Conservation (phyloP, 2,888 invertebrate genomes). For the Rhamnusium bicolor region DNA sequence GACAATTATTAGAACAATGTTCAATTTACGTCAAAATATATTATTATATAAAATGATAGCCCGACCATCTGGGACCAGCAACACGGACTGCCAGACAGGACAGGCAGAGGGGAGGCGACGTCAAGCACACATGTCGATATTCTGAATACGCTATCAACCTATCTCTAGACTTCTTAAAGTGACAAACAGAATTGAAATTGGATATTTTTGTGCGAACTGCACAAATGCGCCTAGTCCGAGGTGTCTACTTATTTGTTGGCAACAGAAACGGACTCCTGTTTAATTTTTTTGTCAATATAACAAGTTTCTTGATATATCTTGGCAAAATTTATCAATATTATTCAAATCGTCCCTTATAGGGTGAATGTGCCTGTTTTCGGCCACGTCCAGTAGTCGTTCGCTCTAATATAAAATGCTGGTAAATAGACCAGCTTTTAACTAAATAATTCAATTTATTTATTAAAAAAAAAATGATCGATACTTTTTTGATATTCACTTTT, state of each 20-base stretch:
- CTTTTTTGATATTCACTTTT: too few species aligned
- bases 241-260: slow-evolving; percentile 14
- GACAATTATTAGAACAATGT: slow-evolving; percentile 34
- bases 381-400: too few species aligned
- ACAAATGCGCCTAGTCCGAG: slow-evolving; percentile 35
- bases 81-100: slow-evolving; percentile 41
- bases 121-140: slow-evolving; percentile 66
- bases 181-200: slow-evolving; percentile 58
- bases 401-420: too few species aligned
- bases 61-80: slow-evolving; percentile 59
- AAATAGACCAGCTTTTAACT: too few species aligned
- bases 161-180: slow-evolving; percentile 54
- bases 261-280: too few species aligned
- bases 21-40: slow-evolving; percentile 61
- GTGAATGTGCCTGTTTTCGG: too few species aligned
- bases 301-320: too few species aligned
- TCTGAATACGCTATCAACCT: slow-evolving; percentile 63
- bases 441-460: too few species aligned
- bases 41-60: slow-evolving; percentile 65
- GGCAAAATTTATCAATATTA: too few species aligned
- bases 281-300: too few species aligned
- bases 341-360: too few species aligned
- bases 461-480: too few species aligned
- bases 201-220: slow-evolving; percentile 53
- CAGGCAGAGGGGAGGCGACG: slow-evolving; percentile 49